These are phyloP conservation scores for Paelopatides confundens DNA, from an alignment of 53 echinoderm and acorn worm species.

Conservation along the genomic window DNA sequence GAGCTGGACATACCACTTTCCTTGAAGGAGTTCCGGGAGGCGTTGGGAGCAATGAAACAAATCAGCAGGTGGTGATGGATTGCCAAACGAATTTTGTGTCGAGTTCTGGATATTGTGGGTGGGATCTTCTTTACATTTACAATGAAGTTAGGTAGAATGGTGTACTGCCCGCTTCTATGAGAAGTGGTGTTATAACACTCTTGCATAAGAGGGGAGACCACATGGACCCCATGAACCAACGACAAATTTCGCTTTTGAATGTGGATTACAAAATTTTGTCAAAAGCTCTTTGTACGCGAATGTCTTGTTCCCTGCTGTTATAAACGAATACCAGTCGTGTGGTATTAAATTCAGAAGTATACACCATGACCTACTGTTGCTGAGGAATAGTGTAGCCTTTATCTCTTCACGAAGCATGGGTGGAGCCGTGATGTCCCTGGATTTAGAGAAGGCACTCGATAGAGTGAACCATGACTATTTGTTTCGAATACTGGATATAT, in stretches of 20 bases:
- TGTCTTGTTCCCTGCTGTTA: slow-evolving; percentile 14
- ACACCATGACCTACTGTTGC: slow-evolving; percentile 56
- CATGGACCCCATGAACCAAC: slow-evolving; percentile 37
- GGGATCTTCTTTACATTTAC: too few relatives aligned
- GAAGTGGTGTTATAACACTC: too few relatives aligned
- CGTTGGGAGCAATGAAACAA: too few relatives aligned
- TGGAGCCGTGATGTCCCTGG: slow-evolving; percentile 42
- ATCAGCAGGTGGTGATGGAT: too few relatives aligned
- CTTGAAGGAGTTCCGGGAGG: too few relatives aligned
- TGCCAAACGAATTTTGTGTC: too few relatives aligned
- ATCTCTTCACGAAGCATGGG: not conserved
- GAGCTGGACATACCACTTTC: too few relatives aligned
- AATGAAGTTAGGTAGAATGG: too few relatives aligned
- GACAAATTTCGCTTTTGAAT: slow-evolving; percentile 58
- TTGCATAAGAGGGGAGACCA: slow-evolving; percentile 42
- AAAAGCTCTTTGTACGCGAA: slow-evolving; percentile 32
- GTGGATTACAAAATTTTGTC: slow-evolving; percentile 68
- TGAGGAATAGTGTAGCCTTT: slow-evolving; percentile 54
- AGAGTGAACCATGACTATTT: slow-evolving; percentile 44
- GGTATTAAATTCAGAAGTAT: slow-evolving; percentile 58
- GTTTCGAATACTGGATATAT: not conserved
- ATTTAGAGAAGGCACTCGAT: slow-evolving; percentile 59
- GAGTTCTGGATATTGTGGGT: too few relatives aligned
- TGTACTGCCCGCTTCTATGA: too few relatives aligned
- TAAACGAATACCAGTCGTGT: slow-evolving; percentile 51